Evolutionary conservation across 2,797 vertebrate genomes (phyloP).

Genomic region (Sebastes miniatus): DNA sequence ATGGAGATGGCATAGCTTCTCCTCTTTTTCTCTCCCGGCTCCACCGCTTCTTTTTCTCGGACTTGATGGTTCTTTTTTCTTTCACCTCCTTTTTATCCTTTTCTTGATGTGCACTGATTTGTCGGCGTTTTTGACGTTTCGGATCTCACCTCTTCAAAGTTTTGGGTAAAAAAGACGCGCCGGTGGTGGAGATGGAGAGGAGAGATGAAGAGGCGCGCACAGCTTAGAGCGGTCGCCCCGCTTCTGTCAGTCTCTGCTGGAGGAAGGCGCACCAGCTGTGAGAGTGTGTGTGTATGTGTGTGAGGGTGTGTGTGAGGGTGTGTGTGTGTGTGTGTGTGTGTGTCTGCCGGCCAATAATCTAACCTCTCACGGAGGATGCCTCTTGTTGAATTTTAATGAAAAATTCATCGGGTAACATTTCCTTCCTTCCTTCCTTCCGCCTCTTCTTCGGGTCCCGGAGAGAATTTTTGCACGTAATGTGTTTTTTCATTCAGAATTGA

Average conservation of each 20-base stretch:
- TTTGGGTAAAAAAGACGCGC: slow-evolving; percentile 59
- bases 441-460: slow-evolving; percentile 15
- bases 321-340: neutral
- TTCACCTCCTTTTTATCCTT: neutral
- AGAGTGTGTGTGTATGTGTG: slow-evolving; percentile 10
- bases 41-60: slow-evolving; percentile 60
- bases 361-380: slow-evolving; percentile 74
- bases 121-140: slow-evolving; percentile 41
- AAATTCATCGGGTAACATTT: slow-evolving; percentile 56
- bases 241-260: slow-evolving; percentile 74
- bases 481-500: slow-evolving; percentile 24
- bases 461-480: slow-evolving; percentile 31
- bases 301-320: neutral
- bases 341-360: slow-evolving; percentile 72
- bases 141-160: slow-evolving; percentile 64
- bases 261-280: slow-evolving; percentile 72
- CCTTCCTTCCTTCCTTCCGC: slow-evolving; percentile 19
- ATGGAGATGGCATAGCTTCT: slow-evolving; percentile 81
- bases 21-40: slow-evolving; percentile 67
- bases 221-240: slow-evolving; percentile 72
- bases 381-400: slow-evolving; percentile 76
- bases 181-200: slow-evolving; percentile 24
- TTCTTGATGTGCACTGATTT: slow-evolving; percentile 6
- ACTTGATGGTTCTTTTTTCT: slow-evolving; percentile 64
- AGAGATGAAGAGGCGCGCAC: slow-evolving; percentile 56